Evolutionary conservation across 2,888 invertebrate genomes (phyloP).

Genomic region (Cantharis lateralis): DNA sequence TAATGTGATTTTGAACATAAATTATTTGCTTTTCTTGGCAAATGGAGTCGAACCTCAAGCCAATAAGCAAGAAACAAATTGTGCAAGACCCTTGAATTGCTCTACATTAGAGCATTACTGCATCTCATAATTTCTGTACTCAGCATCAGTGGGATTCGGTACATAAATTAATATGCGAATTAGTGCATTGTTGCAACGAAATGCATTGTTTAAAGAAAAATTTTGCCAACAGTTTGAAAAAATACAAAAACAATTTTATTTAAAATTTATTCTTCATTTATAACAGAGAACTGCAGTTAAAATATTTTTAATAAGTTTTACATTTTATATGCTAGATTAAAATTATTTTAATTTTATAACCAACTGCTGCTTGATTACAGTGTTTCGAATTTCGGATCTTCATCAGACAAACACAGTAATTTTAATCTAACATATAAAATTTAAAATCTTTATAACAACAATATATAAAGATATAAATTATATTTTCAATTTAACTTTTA

Average conservation of each 20-base stretch:
- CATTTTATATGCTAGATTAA: no score
- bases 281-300: neutral
- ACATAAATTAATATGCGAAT: neutral
- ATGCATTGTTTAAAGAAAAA: no score
- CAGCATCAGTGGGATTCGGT: neutral
- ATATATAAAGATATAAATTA: neutral
- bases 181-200: no score
- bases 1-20: neutral
- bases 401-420: no score
- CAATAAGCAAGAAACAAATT: neutral
- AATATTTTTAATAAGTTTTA: no score
- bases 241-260: neutral
- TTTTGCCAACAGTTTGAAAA: no score
- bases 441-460: neutral
- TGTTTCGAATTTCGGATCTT: no score
- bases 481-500: neutral
- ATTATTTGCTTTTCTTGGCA: neutral
- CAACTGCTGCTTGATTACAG: no score
- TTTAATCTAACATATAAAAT: no score
- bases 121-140: neutral
- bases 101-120: neutral
- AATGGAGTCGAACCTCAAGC: neutral
- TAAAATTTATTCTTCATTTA: neutral
- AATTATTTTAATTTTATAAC: no score
- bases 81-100: neutral